Evolutionary conservation across 2,888 invertebrate species (phyloP), one percentile per base, ranked within the genome.

Genomic region (Sphaeridia pumilis): DNA sequence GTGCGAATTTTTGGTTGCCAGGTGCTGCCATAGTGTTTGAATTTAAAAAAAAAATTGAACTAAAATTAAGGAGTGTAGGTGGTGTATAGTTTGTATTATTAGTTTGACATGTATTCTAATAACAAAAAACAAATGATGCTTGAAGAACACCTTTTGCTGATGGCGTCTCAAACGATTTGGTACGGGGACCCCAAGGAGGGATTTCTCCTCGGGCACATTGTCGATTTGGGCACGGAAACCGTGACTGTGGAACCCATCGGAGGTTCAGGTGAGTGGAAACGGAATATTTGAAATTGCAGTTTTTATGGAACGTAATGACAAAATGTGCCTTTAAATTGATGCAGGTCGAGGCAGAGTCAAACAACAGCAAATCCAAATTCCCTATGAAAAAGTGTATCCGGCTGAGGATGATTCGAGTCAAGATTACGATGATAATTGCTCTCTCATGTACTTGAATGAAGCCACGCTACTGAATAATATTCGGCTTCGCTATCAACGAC

Each of bases 401-500:
- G 89, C 93, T 12, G 92, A 92, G 58, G 90, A 93, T 67, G 82
- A 87, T 63, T 75, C 75, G 60, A 78, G 80, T 60, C 88, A 86
- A 71, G 87, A 89, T 73, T 89, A 88, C 56, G 90, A 92, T 70
- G 97, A 97, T 73, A 97, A 61, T 31, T 60, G 61, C 52, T 58
- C 58, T 25, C 57, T 61, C 44, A 94, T 98, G 92, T 92, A 89
- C 72, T 79, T 97, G 62, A 97, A 97, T 74, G 95, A 97, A 75
- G 94, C 92, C 41, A 94, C 94, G 35, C 78, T 97, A 43, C 78
- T 97, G 60, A 84, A 94, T 74, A 97, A 97, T 72, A 80, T 95
- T 64, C 78, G 87, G 63, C 79, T 82, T 43, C 80, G 95, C 67
- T 97, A 95, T 74, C 31, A 84, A 73, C 86, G 87, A 72, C 88